These are phyloP conservation scores for Priocnemis perturbator DNA, from an alignment of 2,888 invertebrate genomes.

Conservation along the genomic window DNA sequence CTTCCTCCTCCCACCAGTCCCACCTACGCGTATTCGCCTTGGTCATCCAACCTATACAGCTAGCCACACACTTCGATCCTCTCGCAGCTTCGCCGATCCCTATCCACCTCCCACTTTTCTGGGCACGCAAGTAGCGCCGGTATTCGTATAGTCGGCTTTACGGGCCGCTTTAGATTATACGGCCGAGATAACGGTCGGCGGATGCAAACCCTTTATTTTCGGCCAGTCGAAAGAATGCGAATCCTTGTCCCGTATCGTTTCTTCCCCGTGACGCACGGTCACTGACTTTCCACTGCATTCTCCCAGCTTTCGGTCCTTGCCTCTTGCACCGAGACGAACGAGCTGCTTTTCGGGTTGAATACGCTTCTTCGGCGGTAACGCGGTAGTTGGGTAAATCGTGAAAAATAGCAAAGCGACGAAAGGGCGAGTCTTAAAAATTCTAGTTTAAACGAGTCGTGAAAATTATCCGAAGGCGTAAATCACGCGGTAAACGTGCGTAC, in stretches of 20 bases:
- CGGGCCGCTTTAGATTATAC: constrained; percentile 69
- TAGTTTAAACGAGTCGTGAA: no score
- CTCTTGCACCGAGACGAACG: neutral
- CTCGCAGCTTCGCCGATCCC: no score
- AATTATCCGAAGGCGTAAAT: neutral
- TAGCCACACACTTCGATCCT: constrained; percentile 16
- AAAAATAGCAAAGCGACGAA: no score
- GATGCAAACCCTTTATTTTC: constrained; percentile 52
- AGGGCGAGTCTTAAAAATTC: no score
- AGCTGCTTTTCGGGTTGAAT: no score
- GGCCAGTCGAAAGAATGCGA: constrained; percentile 46
- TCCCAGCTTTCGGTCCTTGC: constrained; percentile 25
- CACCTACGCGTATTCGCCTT: constrained; percentile 59
- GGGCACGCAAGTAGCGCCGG: constrained; percentile 31
- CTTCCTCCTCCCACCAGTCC: constrained; percentile 10
- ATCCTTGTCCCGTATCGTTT: constrained; percentile 30
- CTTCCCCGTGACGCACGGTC: constrained; percentile 32
- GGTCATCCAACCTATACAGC: constrained; percentile 45
- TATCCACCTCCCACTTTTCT: neutral
- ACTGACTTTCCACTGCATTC: constrained; percentile 17
- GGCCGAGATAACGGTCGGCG: constrained; percentile 62
- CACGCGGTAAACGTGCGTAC: neutral
- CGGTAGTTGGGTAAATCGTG: no score
- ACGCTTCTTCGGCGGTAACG: no score
- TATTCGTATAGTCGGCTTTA: constrained; percentile 63